Conservation (phyloP, 2,888 invertebrate species). For the Synergus itoensis region DNA sequence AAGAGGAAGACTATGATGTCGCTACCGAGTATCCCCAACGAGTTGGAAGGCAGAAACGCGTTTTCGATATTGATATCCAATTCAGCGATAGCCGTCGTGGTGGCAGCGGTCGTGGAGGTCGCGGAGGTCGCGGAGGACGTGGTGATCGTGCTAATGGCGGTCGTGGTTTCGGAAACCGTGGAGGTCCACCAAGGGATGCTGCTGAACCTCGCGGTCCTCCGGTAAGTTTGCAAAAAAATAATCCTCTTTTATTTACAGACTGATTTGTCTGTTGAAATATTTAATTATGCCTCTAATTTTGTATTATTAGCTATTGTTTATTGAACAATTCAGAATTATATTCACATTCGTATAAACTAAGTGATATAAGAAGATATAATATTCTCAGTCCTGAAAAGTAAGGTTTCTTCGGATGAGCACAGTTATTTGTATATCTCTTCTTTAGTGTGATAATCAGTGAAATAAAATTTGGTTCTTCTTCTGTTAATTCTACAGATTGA, state of each 20-base stretch:
- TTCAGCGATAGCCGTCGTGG: constrained; percentile 90
- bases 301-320: background rate
- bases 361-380: background rate
- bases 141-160: constrained; percentile 78
- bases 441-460: background rate
- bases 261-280: background rate
- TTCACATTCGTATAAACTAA: too few relatives aligned
- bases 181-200: constrained; percentile 71
- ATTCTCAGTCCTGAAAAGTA: background rate
- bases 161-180: constrained; percentile 75
- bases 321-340: background rate
- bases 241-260: background rate
- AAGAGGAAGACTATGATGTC: constrained; percentile 86
- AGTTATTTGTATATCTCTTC: background rate
- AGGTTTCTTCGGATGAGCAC: background rate
- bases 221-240: constrained; percentile 62
- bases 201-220: constrained; percentile 72
- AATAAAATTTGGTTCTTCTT: constrained; percentile 6
- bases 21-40: constrained; percentile 89
- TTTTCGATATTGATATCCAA: constrained; percentile 92
- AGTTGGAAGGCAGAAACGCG: constrained; percentile 91
- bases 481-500: constrained; percentile 24
- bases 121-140: constrained; percentile 82
- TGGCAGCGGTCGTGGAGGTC: constrained; percentile 83
- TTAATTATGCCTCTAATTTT: background rate